A percentile compares a stretch with the other conserved stretches of the same genome.
Evolutionary conservation across 2,797 vertebrate species (phyloP).

Genomic region (Threskiornis aethiopicus): DNA sequence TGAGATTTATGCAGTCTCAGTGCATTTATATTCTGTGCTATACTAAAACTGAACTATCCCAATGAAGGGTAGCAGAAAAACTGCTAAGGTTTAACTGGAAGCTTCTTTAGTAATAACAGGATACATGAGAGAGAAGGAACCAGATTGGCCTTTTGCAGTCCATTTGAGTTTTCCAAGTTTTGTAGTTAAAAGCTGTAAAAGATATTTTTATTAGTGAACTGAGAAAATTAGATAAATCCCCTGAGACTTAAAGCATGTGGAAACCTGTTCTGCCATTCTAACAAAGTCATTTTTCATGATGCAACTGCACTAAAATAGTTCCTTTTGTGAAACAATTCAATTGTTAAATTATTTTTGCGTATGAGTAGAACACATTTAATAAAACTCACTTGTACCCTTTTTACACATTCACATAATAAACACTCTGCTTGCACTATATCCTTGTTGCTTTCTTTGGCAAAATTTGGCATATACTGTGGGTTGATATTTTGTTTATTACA

Average conservation of each 20-base stretch:
- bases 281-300: constrained; percentile 28
- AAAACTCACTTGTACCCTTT: not conserved
- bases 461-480: not conserved
- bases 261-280: constrained; percentile 27
- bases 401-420: not conserved
- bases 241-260: not conserved
- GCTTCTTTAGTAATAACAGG: not conserved
- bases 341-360: not conserved
- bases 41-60: not conserved
- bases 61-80: constrained; percentile 4
- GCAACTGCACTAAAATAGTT: not conserved
- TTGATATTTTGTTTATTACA: constrained; percentile 9
- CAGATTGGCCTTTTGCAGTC: not conserved
- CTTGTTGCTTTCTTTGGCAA: not conserved
- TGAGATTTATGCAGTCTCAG: not conserved
- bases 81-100: not conserved
- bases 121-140: not conserved
- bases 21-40: constrained; percentile 4
- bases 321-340: constrained; percentile 3
- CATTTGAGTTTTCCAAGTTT: not conserved
- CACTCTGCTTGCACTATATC: not conserved
- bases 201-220: constrained; percentile 18
- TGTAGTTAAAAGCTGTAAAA: not conserved
- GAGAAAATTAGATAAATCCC: constrained; percentile 16
- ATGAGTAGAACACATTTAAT: not conserved